Conservation (phyloP, 2,797 vertebrate genomes). For the Lepidocolaptes lacrymiger region DNA sequence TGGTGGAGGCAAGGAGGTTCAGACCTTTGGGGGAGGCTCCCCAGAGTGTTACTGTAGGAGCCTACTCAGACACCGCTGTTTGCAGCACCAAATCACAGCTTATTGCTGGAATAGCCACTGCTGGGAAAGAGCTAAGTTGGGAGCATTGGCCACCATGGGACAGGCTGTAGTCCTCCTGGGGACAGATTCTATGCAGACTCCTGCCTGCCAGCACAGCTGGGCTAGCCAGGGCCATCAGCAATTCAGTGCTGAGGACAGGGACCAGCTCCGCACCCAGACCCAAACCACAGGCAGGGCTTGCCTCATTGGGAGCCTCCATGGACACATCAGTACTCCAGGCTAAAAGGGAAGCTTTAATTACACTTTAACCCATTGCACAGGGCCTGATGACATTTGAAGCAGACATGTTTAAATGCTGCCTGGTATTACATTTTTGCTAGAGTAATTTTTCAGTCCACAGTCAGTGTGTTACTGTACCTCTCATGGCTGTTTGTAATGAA, state of each 20-base stretch:
- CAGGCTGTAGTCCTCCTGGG: not conserved
- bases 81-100: not conserved
- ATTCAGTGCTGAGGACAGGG: not conserved
- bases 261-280: not conserved
- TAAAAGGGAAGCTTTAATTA: not conserved
- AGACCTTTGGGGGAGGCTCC: fast-evolving
- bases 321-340: not conserved
- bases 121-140: not conserved
- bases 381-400: not conserved
- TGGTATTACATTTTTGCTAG: not conserved
- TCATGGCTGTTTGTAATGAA: not conserved
- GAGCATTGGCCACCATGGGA: fast-evolving
- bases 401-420: not conserved
- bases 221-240: not conserved
- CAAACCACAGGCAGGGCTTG: not conserved
- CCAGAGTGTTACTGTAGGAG: not conserved
- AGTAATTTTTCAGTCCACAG: not conserved
- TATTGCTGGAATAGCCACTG: not conserved
- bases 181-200: not conserved
- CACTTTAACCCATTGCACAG: not conserved
- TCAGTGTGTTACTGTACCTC: not conserved
- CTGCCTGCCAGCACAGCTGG: not conserved
- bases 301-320: not conserved
- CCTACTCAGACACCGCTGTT: not conserved
- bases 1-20: not conserved